Evolutionary conservation across 2,888 invertebrate genomes (phyloP), one percentile per base, ranked within the genome.

Genomic region (Dioctria rufipes): DNA sequence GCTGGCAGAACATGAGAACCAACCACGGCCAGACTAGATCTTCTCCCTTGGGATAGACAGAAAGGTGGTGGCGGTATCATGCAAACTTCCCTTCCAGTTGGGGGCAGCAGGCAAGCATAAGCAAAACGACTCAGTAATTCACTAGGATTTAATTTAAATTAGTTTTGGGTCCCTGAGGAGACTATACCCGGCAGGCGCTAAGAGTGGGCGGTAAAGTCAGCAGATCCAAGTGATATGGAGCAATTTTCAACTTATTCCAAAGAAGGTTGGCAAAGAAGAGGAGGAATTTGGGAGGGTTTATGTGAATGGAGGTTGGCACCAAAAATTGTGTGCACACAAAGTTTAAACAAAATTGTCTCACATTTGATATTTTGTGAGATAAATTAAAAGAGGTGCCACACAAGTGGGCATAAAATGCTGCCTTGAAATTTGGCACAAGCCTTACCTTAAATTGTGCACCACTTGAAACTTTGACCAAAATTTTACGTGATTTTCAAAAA

Each of bases 91-190:
- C 43, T n/a, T 13, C 46, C 77, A 3, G n/a, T 9, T 43, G 25
- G 37, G 78, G 63, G 25, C 25, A 25, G 65, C 5, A 54, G 54
- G 66, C 54, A 66, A 66, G 63, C 40, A 66, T 39, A 66, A 54
- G 66, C 75, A 78, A 66, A 78, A 66, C 66, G 80, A 80, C 83
- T 81, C 89, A 92, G 92, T 92, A 92, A 92, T 92, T 92, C 92
- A 92, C 92, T 92, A 92, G 92, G 92, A 92, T 92, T 92, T 92
- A 92, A 92, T 92, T 92, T 92, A 92, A 92, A 92, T 92, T 92
- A 92, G 92, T 92, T 92, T 92, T 78, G 58, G 80, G 75, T 78
- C 81, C 80, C 82, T 39, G 66, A 81, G 43, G 60, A 75, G 75
- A 43, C 58, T 61, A 54, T 5, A 25, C 49, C 51, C 51, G 60